Conservation (phyloP, 2,113 vertebrate genomes). For the Ceuthmochares aereus region DNA sequence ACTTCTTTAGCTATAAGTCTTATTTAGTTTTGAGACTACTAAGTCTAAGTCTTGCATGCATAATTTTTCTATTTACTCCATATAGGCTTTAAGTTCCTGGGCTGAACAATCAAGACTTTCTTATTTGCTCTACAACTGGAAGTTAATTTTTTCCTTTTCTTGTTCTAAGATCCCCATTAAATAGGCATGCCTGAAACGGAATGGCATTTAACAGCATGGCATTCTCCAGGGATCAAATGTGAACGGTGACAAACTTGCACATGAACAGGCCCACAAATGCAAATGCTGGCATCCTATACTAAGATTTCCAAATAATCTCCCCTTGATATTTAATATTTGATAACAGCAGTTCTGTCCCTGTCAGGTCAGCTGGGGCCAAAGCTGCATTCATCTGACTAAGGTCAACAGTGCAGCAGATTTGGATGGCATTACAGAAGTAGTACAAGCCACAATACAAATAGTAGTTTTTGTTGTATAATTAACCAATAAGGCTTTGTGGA, state of each 20-base stretch:
- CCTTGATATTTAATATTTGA: background rate
- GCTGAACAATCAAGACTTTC: background rate
- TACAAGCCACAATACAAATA: background rate
- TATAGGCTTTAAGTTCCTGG: background rate
- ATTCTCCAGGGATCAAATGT: background rate
- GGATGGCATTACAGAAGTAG: no score
- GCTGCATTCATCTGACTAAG: background rate
- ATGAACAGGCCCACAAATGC: background rate
- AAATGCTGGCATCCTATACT: background rate
- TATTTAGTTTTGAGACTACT: background rate
- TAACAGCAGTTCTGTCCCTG: background rate
- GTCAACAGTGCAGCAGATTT: background rate
- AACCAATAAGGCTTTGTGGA: background rate
- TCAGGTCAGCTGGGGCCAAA: background rate
- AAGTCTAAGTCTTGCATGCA: accelerated
- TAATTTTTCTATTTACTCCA: background rate
- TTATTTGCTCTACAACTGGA: background rate
- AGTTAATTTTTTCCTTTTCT: background rate
- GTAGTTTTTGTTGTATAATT: background rate
- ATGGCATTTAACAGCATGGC: background rate
- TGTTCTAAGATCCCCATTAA: background rate
- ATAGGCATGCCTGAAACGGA: background rate
- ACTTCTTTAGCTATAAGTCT: background rate
- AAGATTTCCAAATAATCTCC: background rate
- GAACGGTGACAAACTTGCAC: background rate